Evolutionary conservation across 2,797 vertebrate species (phyloP), one percentile per base, ranked within the genome.

Genomic region (Rhynchonycteris naso): DNA sequence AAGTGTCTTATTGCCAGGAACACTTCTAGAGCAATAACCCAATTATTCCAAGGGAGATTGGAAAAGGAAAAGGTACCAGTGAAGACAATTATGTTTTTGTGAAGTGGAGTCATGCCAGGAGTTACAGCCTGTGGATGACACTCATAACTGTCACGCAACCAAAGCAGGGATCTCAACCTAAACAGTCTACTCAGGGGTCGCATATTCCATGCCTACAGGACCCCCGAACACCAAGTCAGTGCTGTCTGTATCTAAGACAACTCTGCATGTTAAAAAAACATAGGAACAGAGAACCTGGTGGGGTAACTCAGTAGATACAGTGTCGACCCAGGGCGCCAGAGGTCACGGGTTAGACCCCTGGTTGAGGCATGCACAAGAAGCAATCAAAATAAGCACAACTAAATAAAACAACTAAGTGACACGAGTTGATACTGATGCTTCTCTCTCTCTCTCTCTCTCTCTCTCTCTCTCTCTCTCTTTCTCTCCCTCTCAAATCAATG

Each of bases 21-120:
- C 28, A n/a, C 69, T 96, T 93, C 93, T 86, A 85, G 47, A 89
- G 96, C 92, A 94, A 94, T 96, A 97, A 96, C 26, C 65, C 81
- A 96, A 95, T 97, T 97, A 94, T 84, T 90, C 28, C 96, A 90
- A 96, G 97, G 94, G 86, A 97, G 79, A 97, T 52, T 92, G 33
- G 63, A 97, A 97, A 90, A 94, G 88, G 91, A 85, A 78, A 90
- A 85, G 16, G 71, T 93, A 69, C 59, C 65, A 72, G 69, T 47
- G 66, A 87, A 95, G 97, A 88, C 80, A 97, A 95, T 95, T 97
- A 88, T 8, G 38, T 93, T 95, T 93, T 94, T 95, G 22, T 96
- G 74, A 96, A 97, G 82, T 1, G 0, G 94, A 95, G 66, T 76
- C 26, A 0, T 4, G 59, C 35, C 26, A 7, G 1, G 30, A 38